Evolutionary conservation across 2,888 invertebrate species (phyloP), one percentile per base, ranked within the genome.

Genomic region (Hyles lineata): DNA sequence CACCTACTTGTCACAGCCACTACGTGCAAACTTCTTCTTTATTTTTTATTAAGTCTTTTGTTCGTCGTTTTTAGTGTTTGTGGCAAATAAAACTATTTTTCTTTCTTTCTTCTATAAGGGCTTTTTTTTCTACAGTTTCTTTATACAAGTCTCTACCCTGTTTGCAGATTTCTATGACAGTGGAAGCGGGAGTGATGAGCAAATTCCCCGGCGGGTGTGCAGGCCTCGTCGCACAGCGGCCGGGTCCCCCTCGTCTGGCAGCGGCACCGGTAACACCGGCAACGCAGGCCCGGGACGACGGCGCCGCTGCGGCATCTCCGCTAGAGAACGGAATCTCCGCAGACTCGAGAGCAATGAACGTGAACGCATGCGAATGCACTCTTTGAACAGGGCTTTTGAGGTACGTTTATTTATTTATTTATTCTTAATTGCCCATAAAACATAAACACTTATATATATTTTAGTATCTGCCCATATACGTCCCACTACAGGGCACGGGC

Each of bases 331-430:
- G 77, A 98, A 98, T 90, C 93, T 98, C 75, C 96, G 98, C 70
- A 96, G 98, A 74, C 95, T 98, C 71, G 98, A 98, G 92, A 98
- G 98, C 90, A 98, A 98, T 89, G 98, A 98, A 89, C 95, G 98
- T 72, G 98, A 98, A 91, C 95, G 98, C 74, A 97, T 98, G 97
- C 95, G 98, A 82, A 98, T 98, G 98, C 98, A 98, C 89, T 97
- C 97, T 72, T 95, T 98, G 74, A 98, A 98, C 88, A 97, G 98
- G 86, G 98, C 98, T 21, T 98, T 98, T 90, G 97, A 98, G 96
- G 98, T 97, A 89, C 87, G 90, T 77, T 9, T 3, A n/a, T n/a
- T n/a, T n/a, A n/a, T n/a, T n/a, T n/a, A n/a, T n/a, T n/a, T n/a
- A n/a, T n/a, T n/a, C n/a, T n/a, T n/a, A n/a, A n/a, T n/a, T n/a